A percentile compares a stretch with the other conserved stretches of the same genome.
Conservation (phyloP, 2,888 invertebrate genomes). For the Pammene aurita region DNA sequence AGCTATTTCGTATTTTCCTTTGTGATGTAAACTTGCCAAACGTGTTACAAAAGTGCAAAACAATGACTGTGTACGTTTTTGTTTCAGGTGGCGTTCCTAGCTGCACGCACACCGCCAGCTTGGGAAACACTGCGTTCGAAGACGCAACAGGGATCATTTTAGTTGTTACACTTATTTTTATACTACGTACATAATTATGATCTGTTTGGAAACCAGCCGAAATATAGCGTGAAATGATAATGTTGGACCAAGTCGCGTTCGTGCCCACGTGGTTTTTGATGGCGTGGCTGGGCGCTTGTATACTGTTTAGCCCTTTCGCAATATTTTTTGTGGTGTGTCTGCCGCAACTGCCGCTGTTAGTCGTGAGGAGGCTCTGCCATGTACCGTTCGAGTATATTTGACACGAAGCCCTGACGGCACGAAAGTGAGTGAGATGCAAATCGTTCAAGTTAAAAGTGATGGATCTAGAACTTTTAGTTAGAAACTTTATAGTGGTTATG, state of each 20-base stretch:
- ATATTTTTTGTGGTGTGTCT: conserved; percentile 86
- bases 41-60: conserved; percentile 39
- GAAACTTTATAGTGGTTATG: conserved; percentile 8
- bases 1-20: background rate
- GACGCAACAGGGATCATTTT: conserved; percentile 50
- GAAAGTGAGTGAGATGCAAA: conserved; percentile 14
- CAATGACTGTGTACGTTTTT: conserved; percentile 43
- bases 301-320: conserved; percentile 86
- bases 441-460: conserved; percentile 15
- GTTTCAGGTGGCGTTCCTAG: conserved; percentile 80
- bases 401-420: conserved; percentile 50
- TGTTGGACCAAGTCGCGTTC: conserved; percentile 74
- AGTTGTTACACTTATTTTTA: conserved; percentile 50
- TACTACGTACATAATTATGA: conserved; percentile 60
- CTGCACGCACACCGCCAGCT: conserved; percentile 58
- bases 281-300: conserved; percentile 85
- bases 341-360: conserved; percentile 87
- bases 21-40: conserved; percentile 23
- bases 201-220: conserved; percentile 55
- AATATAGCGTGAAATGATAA: conserved; percentile 54
- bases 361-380: conserved; percentile 85
- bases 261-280: conserved; percentile 84
- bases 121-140: conserved; percentile 50
- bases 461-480: conserved; percentile 23
- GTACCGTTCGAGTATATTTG: conserved; percentile 86